Evolutionary conservation across 1,140 invertebrate species (phyloP).

Genomic region (Sitobion miscanthi): DNA sequence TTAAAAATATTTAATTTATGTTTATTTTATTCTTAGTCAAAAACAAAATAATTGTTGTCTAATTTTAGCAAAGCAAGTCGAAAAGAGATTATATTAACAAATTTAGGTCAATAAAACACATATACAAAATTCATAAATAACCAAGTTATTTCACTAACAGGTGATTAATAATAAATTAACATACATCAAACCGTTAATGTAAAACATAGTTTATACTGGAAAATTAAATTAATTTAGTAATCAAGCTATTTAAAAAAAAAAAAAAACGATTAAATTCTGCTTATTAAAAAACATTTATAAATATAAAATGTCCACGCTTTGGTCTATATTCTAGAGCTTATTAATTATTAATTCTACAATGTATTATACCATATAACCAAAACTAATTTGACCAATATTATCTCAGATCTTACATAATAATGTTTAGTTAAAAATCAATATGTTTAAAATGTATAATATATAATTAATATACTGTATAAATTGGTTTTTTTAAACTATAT

Average conservation of each 20-base stretch:
- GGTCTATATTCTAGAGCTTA: not conserved
- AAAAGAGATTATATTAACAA: not conserved
- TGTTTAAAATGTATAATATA: not conserved
- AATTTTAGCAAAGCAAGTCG: not conserved
- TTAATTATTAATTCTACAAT: not conserved
- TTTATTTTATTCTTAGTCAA: not conserved
- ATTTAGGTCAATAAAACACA: not conserved
- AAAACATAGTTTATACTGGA: not conserved
- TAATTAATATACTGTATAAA: not conserved
- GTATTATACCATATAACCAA: not conserved
- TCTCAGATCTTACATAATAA: not conserved
- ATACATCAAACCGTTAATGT: not conserved
- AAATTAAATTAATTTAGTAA: not conserved
- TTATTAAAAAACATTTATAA: not conserved
- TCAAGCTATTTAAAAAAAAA: not conserved
- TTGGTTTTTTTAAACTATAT: not conserved
- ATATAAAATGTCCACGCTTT: not conserved
- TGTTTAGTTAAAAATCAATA: not conserved
- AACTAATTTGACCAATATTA: not conserved
- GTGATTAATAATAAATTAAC: not conserved
- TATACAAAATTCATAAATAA: not conserved
- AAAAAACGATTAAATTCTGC: not conserved
- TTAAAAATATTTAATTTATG: not conserved
- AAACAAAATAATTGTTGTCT: not conserved
- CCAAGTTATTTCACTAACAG: not conserved